Conservation (phyloP, 2,888 invertebrate genomes). For the Agriotes lineatus region DNA sequence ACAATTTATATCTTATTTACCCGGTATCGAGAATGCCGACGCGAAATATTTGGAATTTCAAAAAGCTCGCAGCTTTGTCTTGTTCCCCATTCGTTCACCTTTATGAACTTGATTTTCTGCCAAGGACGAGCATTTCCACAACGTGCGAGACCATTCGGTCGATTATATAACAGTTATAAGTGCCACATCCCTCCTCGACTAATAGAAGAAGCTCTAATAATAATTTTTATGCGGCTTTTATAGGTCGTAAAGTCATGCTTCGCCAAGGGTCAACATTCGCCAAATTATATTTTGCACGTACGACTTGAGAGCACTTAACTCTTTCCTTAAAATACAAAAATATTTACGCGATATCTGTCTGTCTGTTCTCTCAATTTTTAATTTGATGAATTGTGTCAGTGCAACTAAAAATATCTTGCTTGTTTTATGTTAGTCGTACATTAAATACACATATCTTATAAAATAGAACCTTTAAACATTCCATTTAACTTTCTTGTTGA, state of each 20-base stretch:
- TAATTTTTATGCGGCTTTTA: constrained; percentile 36
- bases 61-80: too few relatives aligned
- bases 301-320: background rate
- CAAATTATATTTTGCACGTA: constrained; percentile 24
- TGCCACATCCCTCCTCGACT: constrained; percentile 10
- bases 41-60: too few relatives aligned
- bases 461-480: too few relatives aligned
- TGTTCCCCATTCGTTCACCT: background rate
- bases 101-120: constrained; percentile 1
- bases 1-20: too few relatives aligned
- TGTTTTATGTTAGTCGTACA: too few relatives aligned
- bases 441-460: too few relatives aligned
- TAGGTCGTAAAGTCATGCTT: constrained; percentile 26
- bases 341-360: constrained; percentile 8
- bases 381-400: too few relatives aligned
- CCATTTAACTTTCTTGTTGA: too few relatives aligned
- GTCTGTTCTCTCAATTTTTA: too few relatives aligned
- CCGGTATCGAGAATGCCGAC: too few relatives aligned
- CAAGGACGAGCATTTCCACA: background rate
- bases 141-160: constrained; percentile 1
- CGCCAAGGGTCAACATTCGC: constrained; percentile 29
- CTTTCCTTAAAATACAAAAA: constrained; percentile 12
- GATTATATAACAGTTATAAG: constrained; percentile 15
- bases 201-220: constrained; percentile 34
- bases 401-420: too few relatives aligned